Percentiles rank a stretch among this genome's conserved stretches.
These are phyloP conservation scores for Lindbergichthys nudifrons DNA, from an alignment of 2,797 vertebrate species.

Conservation along the genomic window DNA sequence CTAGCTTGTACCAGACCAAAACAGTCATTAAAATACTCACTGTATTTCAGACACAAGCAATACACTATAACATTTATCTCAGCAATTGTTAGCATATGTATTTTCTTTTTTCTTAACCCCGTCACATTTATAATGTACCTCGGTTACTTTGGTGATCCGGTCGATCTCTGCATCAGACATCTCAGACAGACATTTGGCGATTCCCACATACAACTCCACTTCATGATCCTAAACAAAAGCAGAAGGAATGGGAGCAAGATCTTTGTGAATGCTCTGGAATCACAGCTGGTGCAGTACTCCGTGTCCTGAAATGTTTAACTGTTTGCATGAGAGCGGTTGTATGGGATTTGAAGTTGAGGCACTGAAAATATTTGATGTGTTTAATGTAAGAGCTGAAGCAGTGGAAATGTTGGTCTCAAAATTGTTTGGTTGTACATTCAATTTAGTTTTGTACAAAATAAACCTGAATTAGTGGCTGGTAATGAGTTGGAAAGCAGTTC, in stretches of 20 bases:
- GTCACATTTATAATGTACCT: slow-evolving; percentile 82
- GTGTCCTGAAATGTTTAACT: background rate
- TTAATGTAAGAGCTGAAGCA: too few relatives aligned
- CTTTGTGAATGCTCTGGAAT: background rate
- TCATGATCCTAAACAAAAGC: slow-evolving; percentile 80
- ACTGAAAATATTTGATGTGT: too few relatives aligned
- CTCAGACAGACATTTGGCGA: slow-evolving; percentile 92
- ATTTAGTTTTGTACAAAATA: too few relatives aligned
- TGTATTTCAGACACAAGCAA: background rate
- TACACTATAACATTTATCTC: background rate
- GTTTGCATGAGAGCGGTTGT: too few relatives aligned
- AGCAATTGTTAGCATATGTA: background rate
- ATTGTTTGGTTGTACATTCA: too few relatives aligned
- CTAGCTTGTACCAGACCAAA: too few relatives aligned
- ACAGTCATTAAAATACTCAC: background rate
- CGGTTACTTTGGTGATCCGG: slow-evolving; percentile 82
- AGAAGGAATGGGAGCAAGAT: background rate
- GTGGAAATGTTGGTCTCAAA: too few relatives aligned
- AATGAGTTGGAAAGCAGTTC: background rate
- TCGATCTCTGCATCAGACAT: slow-evolving; percentile 89
- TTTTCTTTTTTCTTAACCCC: background rate
- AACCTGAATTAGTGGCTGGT: too few relatives aligned
- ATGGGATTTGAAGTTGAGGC: too few relatives aligned
- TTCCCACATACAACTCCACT: slow-evolving; percentile 85
- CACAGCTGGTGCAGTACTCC: background rate